Evolutionary conservation across 1,140 invertebrate species (phyloP).

Genomic region (Drosophila nigromelanica): DNA sequence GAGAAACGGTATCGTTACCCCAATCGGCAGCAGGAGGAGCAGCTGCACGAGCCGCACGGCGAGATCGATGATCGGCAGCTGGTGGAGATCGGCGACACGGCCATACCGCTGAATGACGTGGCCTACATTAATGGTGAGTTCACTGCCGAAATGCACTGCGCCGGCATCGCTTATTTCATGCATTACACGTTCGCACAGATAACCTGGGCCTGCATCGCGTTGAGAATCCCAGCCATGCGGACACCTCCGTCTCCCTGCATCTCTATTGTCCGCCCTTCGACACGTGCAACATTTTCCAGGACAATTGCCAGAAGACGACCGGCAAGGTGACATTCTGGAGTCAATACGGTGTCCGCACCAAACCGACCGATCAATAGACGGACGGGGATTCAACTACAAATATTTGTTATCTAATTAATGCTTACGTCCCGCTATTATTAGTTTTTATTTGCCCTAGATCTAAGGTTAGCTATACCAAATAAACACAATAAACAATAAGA

Average conservation of each 20-base stretch:
- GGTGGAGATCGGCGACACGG: conserved; percentile 87
- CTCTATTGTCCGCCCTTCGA: conserved; percentile 98
- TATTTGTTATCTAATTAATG: conserved; percentile 53
- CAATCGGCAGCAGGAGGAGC: conserved; percentile 35
- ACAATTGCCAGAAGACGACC: conserved; percentile 90
- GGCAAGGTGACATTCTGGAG: conserved; percentile 90
- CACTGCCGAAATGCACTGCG: neutral
- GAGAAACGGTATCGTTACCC: conserved; percentile 86
- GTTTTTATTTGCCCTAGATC: conserved; percentile 28
- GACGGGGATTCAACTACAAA: neutral
- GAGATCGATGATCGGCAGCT: conserved; percentile 80
- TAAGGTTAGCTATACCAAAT: conserved; percentile 63
- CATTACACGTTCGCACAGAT: conserved; percentile 86
- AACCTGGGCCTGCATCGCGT: conserved; percentile 97
- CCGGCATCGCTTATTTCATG: neutral
- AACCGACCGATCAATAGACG: conserved; percentile 59
- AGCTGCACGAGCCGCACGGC: conserved; percentile 14
- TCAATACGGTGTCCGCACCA: conserved; percentile 77
- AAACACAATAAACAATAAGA: conserved; percentile 30
- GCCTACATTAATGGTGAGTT: conserved; percentile 97
- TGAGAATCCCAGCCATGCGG: conserved; percentile 95
- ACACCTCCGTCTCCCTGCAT: conserved; percentile 95
- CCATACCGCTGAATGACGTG: conserved; percentile 90
- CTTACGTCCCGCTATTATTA: conserved; percentile 61
- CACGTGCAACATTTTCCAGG: conserved; percentile 95